Conservation (phyloP, 2,888 invertebrate species). For the Oscheius sp. region DNA sequence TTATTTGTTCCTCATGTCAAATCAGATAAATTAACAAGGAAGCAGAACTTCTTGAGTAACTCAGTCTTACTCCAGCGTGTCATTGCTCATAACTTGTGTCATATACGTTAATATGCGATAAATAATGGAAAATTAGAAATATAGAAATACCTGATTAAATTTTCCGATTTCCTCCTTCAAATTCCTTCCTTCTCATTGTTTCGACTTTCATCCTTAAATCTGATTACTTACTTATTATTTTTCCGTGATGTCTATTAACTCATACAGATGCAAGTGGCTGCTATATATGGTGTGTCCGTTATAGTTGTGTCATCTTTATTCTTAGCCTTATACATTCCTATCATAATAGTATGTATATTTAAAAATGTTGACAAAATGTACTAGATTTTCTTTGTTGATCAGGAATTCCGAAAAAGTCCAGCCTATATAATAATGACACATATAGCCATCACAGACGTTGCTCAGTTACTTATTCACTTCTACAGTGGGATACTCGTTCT, state of each 20-base stretch:
- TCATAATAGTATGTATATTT: slow-evolving; percentile 1
- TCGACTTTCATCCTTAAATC: neutral
- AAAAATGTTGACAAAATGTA: neutral
- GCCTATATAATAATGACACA: slow-evolving; percentile 31
- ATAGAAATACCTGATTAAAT: neutral
- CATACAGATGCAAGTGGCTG: neutral
- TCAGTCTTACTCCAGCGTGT: too few species aligned
- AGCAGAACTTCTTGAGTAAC: too few species aligned
- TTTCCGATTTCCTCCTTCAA: neutral
- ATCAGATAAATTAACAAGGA: too few species aligned
- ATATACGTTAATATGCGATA: too few species aligned
- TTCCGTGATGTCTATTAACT: neutral
- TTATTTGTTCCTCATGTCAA: too few species aligned
- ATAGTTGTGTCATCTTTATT: neutral
- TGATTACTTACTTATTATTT: too few species aligned
- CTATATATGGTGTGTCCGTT: neutral
- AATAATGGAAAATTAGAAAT: too few species aligned
- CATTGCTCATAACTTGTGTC: too few species aligned
- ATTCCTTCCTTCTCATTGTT: neutral
- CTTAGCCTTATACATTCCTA: slow-evolving; percentile 5
- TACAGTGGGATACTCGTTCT: slow-evolving; percentile 24
- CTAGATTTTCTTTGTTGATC: slow-evolving; percentile 25
- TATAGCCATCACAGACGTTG: slow-evolving; percentile 26
- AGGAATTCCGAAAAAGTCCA: slow-evolving; percentile 9
- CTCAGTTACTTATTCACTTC: slow-evolving; percentile 15